Percentiles rank a stretch among this genome's conserved stretches.
Evolutionary conservation across 30 jellyfish, hydroid and myxozoan species (phyloP).

Genomic region (Cassiopea andromeda): DNA sequence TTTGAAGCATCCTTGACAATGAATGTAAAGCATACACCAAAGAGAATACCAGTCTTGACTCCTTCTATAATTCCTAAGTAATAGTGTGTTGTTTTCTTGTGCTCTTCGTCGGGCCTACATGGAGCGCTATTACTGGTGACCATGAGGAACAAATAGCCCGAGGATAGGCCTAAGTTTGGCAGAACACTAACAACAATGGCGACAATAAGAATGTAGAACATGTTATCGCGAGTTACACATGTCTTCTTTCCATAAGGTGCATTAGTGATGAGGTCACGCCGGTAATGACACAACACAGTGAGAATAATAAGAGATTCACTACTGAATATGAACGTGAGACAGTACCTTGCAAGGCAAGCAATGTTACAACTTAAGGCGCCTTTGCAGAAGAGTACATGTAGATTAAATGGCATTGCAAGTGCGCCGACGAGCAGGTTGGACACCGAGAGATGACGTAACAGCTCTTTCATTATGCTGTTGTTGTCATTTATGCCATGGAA

Average conservation of each 20-base stretch:
- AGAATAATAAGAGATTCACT: slow-evolving; percentile 51
- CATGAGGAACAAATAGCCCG: slow-evolving; percentile 62
- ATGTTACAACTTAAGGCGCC: slow-evolving; percentile 37
- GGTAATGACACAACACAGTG: slow-evolving; percentile 56
- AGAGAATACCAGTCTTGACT: slow-evolving; percentile 52
- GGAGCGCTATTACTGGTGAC: slow-evolving; percentile 46
- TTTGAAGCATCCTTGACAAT: slow-evolving; percentile 67
- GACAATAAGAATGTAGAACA: neutral
- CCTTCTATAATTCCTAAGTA: slow-evolving; percentile 75
- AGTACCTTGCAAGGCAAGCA: slow-evolving; percentile 72
- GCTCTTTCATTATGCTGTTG: slow-evolving; percentile 41
- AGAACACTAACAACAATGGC: slow-evolving; percentile 38
- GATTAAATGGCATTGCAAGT: slow-evolving; percentile 64
- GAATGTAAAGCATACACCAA: slow-evolving; percentile 62
- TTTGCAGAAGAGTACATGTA: slow-evolving; percentile 43
- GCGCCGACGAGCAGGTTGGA: slow-evolving; percentile 56
- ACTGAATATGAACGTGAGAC: slow-evolving; percentile 62
- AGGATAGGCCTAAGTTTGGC: slow-evolving; percentile 53
- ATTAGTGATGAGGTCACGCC: slow-evolving; percentile 66
- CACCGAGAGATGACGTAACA: slow-evolving; percentile 49
- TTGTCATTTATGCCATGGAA: slow-evolving; percentile 32
- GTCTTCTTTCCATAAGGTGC: slow-evolving; percentile 69
- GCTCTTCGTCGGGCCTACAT: slow-evolving; percentile 62
- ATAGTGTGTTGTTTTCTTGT: slow-evolving; percentile 56
- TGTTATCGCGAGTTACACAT: slow-evolving; percentile 45